Base-by-base conservation (phyloP, 2,797 vertebrate genomes). In the Lepidocolaptes lacrymiger region DNA sequence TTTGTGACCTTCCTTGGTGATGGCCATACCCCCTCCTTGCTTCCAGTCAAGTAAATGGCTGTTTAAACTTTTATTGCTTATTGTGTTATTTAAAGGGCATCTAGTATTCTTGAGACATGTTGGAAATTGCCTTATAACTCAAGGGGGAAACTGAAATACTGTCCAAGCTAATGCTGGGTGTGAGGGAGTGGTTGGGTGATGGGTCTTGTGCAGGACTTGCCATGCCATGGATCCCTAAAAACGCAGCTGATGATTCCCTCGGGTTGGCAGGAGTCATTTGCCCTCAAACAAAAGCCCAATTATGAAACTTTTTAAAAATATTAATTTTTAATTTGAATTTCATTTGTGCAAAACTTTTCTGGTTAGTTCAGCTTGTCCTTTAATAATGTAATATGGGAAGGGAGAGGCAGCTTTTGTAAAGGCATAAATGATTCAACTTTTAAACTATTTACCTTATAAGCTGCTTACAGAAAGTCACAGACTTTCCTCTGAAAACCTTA, bases 1-100 rank as follows among this genome's bases (percentile, higher is more conserved):
- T 61, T 15, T 61, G 27, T 75, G 52, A 27, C 34, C 80, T 12
- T 49, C 10, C 61, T 41, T 39, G 14, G 11, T 6, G 22, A 44
- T 15, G 39, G 24, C 34, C 24, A 39, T 27, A 18, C 15, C 28
- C 37, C 49, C 28, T 62, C n/a, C 8, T 14, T 49, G 21, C 34
- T 59, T 62, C 39, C 21, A 62, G 51, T 22, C 89, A 93, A 87
- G 72, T 46, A 85, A 95, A 92, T 77, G 86, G 78, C 71, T 67
- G 62, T 84, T 91, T 89, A 88, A 74, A 88, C 48, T 76, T 75
- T 22, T 79, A 49, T 82, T 71, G 75, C 67, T 96, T 94, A 77
- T 86, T 83, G 43, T 34, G 14, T 55, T 73, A 43, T 69, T 87
- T 85, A 74, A 78, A 73, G 54, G 27, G 24, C 8, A 22, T 19